Evolutionary conservation across 2,888 invertebrate genomes (phyloP), one percentile per base, ranked within the genome.

Genomic region (Dryomyza anilis): DNA sequence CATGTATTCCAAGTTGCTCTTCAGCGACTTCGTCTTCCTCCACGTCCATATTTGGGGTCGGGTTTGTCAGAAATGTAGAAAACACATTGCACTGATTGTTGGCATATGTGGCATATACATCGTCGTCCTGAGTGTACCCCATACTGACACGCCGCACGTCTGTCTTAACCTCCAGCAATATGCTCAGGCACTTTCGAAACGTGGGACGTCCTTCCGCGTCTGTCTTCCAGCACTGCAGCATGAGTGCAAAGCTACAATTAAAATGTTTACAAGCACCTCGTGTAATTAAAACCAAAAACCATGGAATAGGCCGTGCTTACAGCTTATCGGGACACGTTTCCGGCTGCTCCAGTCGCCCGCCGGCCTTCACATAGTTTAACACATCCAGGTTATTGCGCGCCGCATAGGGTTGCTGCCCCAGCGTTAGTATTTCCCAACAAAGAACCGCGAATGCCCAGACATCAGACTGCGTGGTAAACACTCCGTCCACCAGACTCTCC

Each of bases 341-440:
- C 4, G 94, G 94, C 72, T 91, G 86, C 33, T 91, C 89, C n/a
- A 96, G 86, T 48, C 92, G 86, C 29, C 96, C 96, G 0, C 96
- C 96, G 3, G 89, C 89, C 69, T 94, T 87, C 8, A 98, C 96
- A 81, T 93, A 94, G 73, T 93, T 89, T 65, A 97, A 84, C 27
- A 98, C 98, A 81, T 98, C 96, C 14, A 93, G 86, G 85, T 98
- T 98, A 65, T 92, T 93, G 69, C 94, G 87, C 10, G 95, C 96
- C 6, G 94, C 95, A 84, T 99, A 99, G 0, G 99, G 99, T 80
- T 97, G 96, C 78, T 96, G 95, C 0, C 98, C 98, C 57, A 98
- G 84, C 0, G 98, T 95, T 79, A 98, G 88, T 55, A 98, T 94
- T 86, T 99, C 99, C 97, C 98, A 98, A 78, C 97, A 89, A 3